A percentile compares a stretch with the other conserved stretches of the same genome.
Conservation (phyloP, 2,113 vertebrate species). For the Lophochroa leadbeateri region DNA sequence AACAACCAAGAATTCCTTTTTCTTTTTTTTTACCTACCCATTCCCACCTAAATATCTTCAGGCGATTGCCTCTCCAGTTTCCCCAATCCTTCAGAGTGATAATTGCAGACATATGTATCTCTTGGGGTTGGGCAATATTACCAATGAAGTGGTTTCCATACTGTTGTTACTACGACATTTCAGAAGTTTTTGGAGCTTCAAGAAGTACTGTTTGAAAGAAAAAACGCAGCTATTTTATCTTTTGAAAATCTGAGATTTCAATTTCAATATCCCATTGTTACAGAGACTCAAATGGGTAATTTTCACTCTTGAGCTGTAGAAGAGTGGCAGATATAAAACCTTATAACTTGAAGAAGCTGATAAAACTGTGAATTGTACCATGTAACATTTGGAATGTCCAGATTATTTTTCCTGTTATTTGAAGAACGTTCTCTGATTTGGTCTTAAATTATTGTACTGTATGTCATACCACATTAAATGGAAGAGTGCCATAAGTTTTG, state of each 20-base stretch:
- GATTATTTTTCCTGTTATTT: neutral
- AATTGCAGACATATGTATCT: neutral
- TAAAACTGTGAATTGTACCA: neutral
- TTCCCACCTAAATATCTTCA: neutral
- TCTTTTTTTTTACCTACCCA: neutral
- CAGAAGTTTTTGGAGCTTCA: neutral
- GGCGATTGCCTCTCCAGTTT: neutral
- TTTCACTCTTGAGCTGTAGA: neutral
- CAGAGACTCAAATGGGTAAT: neutral
- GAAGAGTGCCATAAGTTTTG: neutral
- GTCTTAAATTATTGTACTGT: neutral
- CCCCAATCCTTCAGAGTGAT: neutral
- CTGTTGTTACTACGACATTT: neutral
- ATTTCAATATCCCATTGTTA: neutral
- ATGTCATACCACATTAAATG: neutral
- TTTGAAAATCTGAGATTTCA: neutral
- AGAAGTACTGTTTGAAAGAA: neutral
- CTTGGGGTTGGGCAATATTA: neutral
- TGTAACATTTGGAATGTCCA: neutral
- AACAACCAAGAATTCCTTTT: neutral
- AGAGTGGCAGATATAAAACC: neutral
- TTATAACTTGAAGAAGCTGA: neutral
- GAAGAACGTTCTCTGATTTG: neutral
- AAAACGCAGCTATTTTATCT: neutral
- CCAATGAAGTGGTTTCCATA: neutral